phyloP scores from a whole-genome alignment of 1,140 invertebrate genomes.

The Nasonia longicornis region DNA sequence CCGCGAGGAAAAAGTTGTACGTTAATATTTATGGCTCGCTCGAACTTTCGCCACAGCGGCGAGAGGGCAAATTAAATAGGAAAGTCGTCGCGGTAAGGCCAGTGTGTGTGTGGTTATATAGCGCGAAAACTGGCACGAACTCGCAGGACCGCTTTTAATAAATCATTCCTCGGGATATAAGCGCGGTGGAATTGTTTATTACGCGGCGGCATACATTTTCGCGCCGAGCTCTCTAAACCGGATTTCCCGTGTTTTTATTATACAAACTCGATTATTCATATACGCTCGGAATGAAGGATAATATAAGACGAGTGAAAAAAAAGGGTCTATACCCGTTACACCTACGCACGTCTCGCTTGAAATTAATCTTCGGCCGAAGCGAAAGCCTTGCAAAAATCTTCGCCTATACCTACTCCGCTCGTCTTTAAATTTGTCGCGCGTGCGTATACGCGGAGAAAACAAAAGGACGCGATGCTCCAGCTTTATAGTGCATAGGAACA shows the following conservation, averaged over 20 bases:
- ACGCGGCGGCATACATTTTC: neutral
- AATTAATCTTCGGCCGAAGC: slow-evolving; percentile 24
- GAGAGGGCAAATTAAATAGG: slow-evolving; percentile 16
- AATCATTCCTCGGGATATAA: neutral
- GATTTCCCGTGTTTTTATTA: neutral
- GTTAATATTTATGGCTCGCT: slow-evolving; percentile 17
- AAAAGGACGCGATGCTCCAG: neutral
- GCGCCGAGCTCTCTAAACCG: no score
- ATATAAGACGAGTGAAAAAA: no score
- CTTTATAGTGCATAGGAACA: neutral
- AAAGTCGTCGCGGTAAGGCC: slow-evolving; percentile 1
- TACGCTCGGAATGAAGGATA: no score
- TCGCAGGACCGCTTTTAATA: slow-evolving; percentile 4
- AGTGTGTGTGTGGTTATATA: neutral
- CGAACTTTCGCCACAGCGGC: neutral
- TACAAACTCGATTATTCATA: no score
- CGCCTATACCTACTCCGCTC: no score
- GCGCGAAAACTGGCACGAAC: slow-evolving; percentile 23
- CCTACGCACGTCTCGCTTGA: slow-evolving; percentile 6
- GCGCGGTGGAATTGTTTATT: slow-evolving; percentile 11
- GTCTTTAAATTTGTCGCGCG: no score
- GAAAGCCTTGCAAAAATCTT: no score
- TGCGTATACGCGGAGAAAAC: neutral
- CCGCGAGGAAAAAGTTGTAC: neutral
- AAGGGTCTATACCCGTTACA: slow-evolving; percentile 14